phyloP scores from a whole-genome alignment of 2,113 vertebrate species.

The Fregata magnificens region DNA sequence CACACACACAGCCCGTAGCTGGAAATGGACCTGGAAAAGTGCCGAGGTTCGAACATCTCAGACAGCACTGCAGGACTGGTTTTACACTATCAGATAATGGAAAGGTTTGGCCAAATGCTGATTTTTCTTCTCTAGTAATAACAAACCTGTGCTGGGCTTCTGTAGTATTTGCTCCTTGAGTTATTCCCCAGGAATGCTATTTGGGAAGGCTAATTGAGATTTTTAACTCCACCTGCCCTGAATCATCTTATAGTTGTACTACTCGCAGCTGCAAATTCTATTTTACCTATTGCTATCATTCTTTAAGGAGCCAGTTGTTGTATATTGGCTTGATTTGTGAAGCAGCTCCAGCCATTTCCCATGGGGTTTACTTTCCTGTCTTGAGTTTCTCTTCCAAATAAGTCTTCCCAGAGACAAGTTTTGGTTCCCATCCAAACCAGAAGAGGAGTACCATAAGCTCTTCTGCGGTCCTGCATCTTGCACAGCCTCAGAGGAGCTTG shows the following conservation, averaged over 20 bases:
- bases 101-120: neutral
- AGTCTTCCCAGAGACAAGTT: neutral
- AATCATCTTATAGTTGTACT: neutral
- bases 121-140: conserved; percentile 8
- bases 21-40: neutral
- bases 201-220: conserved; percentile 17
- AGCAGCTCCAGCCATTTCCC: neutral
- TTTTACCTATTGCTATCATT: neutral
- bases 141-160: neutral
- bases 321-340: neutral
- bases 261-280: neutral
- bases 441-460: neutral
- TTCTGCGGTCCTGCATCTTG: neutral
- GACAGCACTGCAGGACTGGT: neutral
- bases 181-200: neutral
- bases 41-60: neutral
- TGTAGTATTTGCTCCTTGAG: neutral
- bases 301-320: neutral
- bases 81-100: conserved; percentile 12
- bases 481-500: neutral
- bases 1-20: neutral
- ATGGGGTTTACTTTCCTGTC: neutral
- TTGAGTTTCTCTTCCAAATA: neutral
- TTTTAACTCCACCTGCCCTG: neutral
- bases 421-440: neutral